These are phyloP conservation scores for Channa maculata DNA, from an alignment of 2,113 vertebrate genomes.

Conservation along the genomic window DNA sequence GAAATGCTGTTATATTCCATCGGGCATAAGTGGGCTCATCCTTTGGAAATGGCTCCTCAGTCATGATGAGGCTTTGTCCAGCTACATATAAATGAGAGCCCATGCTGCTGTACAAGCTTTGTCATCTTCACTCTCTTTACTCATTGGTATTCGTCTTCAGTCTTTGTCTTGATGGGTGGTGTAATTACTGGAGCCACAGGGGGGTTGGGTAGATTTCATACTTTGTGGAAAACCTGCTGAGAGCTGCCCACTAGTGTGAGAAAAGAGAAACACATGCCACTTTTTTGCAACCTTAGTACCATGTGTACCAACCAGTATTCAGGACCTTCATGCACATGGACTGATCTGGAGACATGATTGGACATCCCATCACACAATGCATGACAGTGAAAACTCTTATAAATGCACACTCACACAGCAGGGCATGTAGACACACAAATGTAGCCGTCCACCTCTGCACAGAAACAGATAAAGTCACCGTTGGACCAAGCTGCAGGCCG, in stretches of 20 bases:
- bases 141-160: slow-evolving; percentile 68
- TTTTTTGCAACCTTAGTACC: slow-evolving; percentile 12
- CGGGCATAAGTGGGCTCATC: slow-evolving; percentile 42
- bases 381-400: slow-evolving; percentile 44
- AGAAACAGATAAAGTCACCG: slow-evolving; percentile 64
- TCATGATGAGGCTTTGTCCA: slow-evolving; percentile 26
- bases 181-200: slow-evolving; percentile 73
- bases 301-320: neutral
- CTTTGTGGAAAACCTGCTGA: slow-evolving; percentile 44
- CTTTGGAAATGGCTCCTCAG: slow-evolving; percentile 29
- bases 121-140: slow-evolving; percentile 30
- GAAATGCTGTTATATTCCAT: slow-evolving; percentile 43
- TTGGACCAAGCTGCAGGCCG: slow-evolving; percentile 43
- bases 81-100: slow-evolving; percentile 33
- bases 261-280: slow-evolving; percentile 17
- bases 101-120: slow-evolving; percentile 36
- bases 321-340: slow-evolving; percentile 12
- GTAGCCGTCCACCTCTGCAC: slow-evolving; percentile 63
- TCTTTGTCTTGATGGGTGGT: slow-evolving; percentile 65
- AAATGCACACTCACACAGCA: slow-evolving; percentile 63
- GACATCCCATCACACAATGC: slow-evolving; percentile 18
- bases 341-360: slow-evolving; percentile 32
- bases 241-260: slow-evolving; percentile 60
- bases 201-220: slow-evolving; percentile 43
- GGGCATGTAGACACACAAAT: slow-evolving; percentile 54